Evolutionary conservation across 2,888 invertebrate genomes (phyloP).

Genomic region (Tholera decimalis): DNA sequence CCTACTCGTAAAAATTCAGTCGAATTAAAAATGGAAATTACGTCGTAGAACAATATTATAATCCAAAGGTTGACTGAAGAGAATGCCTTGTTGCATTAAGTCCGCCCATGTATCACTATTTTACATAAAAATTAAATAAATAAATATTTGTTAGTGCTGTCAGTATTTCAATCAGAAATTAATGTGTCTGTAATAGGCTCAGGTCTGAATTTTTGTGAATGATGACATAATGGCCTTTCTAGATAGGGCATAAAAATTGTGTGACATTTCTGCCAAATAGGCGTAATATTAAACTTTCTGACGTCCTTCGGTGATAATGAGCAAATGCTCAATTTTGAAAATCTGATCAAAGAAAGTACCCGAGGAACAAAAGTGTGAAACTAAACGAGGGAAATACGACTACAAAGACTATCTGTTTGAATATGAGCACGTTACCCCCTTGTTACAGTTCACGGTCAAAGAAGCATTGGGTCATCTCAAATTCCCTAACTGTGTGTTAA

Average conservation of each 20-base stretch:
- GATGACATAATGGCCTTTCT: no score
- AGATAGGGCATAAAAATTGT: neutral
- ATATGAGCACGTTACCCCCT: slow-evolving; percentile 3
- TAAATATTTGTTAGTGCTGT: no score
- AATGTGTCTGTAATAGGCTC: no score
- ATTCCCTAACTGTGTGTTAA: neutral
- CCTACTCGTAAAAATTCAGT: no score
- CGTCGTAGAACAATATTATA: neutral
- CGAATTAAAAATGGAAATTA: neutral
- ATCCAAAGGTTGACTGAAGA: no score
- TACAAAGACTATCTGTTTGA: slow-evolving; percentile 33
- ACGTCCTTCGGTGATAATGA: neutral
- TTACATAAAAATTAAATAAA: no score
- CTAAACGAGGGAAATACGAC: slow-evolving; percentile 30
- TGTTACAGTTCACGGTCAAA: slow-evolving; percentile 41
- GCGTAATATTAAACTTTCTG: neutral
- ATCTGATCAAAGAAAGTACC: slow-evolving; percentile 6
- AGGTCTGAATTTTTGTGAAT: no score
- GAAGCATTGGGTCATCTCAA: slow-evolving; percentile 2
- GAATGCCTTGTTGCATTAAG: no score
- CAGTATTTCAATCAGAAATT: no score
- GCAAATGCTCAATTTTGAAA: neutral
- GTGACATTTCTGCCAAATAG: neutral
- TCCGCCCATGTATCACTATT: no score
- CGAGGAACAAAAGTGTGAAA: slow-evolving; percentile 9